Evolutionary conservation across 53 echinoderm and acorn worm species (phyloP), one percentile per base, ranked within the genome.

Genomic region (Paelopatides confundens): DNA sequence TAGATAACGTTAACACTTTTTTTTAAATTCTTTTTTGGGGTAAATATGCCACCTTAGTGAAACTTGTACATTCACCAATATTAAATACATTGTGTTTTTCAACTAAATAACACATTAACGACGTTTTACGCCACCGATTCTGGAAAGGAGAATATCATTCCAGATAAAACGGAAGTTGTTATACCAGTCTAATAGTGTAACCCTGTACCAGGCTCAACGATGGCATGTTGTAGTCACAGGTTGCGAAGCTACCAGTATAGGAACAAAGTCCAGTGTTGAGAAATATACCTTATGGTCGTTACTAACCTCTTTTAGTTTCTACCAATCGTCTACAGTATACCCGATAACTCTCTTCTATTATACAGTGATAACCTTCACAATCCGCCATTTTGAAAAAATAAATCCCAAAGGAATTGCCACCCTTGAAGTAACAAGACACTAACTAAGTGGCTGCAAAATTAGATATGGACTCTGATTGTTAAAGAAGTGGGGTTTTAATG

Each of bases 401-500:
- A 58, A 58, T 58, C 58, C 58, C 58, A 58, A 58, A 58, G 58
- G 58, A 58, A 58, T 58, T 18, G 58, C 58, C 6, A 54, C 6
- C 58, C 4, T 6, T 18, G 58, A 10, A 39, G 23, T 18, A 8
- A 74, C 23, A 74, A 74, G 39, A 74, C 46, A 74, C 34, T 34
- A 15, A 79, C 79, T 79, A 48, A 79, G 35, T 52, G 79, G 31
- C 51, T 50, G 79, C 79, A 52, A 79, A 53, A 79, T 50, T 65
- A 83, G 84, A 83, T 83, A 83, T 83, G 84, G 47, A 83, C 63
- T 63, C 63, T 38, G 26, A 36, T 26, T 40, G 84, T 33, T 31
- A 39, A 63, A 65, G 84, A 39, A 64, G 64, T 83, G 65, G 84
- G 64, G 40, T 83, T 83, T 83, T 83, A 83, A 83, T 83, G 84